Percentiles rank a stretch among this genome's conserved stretches.
These are phyloP conservation scores for Plecotus auritus DNA, from an alignment of 2,113 vertebrate genomes.

Conservation along the genomic window DNA sequence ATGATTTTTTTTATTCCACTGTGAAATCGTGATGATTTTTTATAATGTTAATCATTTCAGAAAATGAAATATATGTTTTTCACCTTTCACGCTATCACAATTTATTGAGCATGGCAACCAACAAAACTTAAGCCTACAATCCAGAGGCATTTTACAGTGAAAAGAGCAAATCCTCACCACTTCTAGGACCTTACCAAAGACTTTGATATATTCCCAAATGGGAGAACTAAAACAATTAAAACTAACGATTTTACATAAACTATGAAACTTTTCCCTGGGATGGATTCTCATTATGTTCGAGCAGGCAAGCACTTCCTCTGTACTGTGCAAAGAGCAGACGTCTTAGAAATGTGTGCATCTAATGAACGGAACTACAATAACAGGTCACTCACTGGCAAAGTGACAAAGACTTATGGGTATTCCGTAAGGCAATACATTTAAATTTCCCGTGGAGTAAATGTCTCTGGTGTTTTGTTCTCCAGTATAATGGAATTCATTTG, in stretches of 20 bases:
- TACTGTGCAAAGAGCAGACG: background rate
- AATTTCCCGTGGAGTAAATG: constrained; percentile 59
- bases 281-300: constrained; percentile 28
- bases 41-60: background rate
- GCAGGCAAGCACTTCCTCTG: constrained; percentile 23
- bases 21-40: background rate
- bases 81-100: background rate
- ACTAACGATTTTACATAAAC: background rate
- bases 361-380: constrained; percentile 1
- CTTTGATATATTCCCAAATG: background rate
- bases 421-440: constrained; percentile 15
- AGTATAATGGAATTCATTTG: constrained; percentile 51
- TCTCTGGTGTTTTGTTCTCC: constrained; percentile 40
- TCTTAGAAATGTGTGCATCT: background rate
- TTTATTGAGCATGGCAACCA: background rate
- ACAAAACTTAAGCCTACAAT: background rate
- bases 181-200: background rate
- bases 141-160: background rate
- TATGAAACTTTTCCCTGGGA: background rate
- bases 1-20: background rate
- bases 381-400: constrained; percentile 36
- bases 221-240: constrained; percentile 17
- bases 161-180: background rate
- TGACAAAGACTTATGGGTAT: constrained; percentile 27
- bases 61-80: background rate